Conservation (phyloP, 2,797 vertebrate genomes). For the Gymnothorax javanicus region DNA sequence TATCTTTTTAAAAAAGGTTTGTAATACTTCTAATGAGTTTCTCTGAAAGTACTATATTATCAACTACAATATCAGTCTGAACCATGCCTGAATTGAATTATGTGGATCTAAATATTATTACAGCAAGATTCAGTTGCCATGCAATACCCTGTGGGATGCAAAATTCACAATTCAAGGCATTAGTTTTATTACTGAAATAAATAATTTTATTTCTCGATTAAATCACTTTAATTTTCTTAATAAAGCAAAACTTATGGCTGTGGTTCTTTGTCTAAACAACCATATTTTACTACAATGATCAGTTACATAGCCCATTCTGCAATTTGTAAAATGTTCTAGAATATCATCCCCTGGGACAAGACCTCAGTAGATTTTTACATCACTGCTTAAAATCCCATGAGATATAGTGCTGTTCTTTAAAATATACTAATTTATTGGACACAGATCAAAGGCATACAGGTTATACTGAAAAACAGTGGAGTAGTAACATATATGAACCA, state of each 20-base stretch:
- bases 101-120: slow-evolving; percentile 33
- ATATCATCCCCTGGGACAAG: slow-evolving; percentile 55
- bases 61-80: slow-evolving; percentile 20
- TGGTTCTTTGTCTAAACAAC: background rate
- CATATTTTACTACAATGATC: background rate
- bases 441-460: background rate
- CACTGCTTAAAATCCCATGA: background rate
- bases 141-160: slow-evolving; percentile 16
- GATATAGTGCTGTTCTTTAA: background rate
- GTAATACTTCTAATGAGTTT: slow-evolving; percentile 29
- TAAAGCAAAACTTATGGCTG: background rate
- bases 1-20: slow-evolving; percentile 18
- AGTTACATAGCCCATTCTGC: background rate
- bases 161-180: slow-evolving; percentile 4
- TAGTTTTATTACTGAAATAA: background rate
- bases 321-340: background rate
- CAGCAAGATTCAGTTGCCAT: slow-evolving; percentile 34
- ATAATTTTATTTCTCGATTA: background rate
- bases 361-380: background rate
- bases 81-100: slow-evolving; percentile 24
- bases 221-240: background rate
- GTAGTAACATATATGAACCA: background rate
- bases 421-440: background rate
- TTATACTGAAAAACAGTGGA: background rate
- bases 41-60: slow-evolving; percentile 16